These are phyloP conservation scores for Porphyrio hochstetteri DNA, from an alignment of 2,113 vertebrate species.

Conservation along the genomic window DNA sequence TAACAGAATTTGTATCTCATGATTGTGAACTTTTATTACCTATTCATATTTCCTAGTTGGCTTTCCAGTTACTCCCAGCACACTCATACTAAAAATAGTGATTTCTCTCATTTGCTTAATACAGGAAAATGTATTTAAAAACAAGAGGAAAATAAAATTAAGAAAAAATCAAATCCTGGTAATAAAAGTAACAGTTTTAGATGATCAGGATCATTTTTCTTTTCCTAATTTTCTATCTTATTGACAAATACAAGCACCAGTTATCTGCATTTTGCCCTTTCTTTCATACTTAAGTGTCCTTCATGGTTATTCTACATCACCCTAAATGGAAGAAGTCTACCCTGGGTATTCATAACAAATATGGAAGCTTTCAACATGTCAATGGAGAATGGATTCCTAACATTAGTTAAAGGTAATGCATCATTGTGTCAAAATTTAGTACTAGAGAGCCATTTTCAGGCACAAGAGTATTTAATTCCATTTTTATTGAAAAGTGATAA, in stretches of 20 bases:
- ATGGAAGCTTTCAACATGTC: neutral
- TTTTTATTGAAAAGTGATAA: neutral
- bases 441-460: neutral
- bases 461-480: rapidly evolving
- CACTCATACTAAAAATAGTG: neutral
- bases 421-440: neutral
- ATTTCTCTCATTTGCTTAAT: neutral
- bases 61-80: neutral
- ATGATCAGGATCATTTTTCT: neutral
- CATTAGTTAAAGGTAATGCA: neutral
- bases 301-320: neutral
- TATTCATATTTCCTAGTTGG: neutral
- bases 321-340: neutral
- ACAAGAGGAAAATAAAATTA: neutral
- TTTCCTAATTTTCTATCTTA: neutral
- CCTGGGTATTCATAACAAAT: neutral
- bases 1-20: neutral
- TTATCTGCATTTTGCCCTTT: neutral
- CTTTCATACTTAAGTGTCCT: neutral
- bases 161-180: neutral
- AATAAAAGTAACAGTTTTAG: neutral
- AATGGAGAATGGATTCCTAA: neutral
- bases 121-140: neutral
- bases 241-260: neutral
- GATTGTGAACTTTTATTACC: neutral